These are phyloP conservation scores for Lates calcarifer DNA, from an alignment of 2,113 vertebrate genomes.

Conservation along the genomic window DNA sequence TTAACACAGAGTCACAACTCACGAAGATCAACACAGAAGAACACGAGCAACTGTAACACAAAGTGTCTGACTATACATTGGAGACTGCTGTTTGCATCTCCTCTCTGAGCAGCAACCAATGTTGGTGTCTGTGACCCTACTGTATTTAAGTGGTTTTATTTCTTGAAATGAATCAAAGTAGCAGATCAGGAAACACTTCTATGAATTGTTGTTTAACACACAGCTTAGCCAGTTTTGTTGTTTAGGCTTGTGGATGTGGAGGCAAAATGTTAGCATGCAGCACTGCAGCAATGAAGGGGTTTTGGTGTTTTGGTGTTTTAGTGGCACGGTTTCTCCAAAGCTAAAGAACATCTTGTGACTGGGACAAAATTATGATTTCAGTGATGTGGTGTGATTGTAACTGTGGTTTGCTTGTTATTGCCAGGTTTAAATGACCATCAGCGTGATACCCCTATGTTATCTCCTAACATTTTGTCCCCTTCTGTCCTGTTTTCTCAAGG, in stretches of 20 bases:
- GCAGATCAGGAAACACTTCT: neutral
- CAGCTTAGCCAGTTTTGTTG: too few relatives aligned
- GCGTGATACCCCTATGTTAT: neutral
- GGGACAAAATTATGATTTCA: neutral
- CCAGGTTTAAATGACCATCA: neutral
- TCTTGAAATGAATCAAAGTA: neutral
- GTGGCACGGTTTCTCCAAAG: neutral
- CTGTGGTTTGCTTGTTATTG: neutral
- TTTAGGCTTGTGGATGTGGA: too few relatives aligned
- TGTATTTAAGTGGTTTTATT: too few relatives aligned
- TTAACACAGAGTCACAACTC: too few relatives aligned
- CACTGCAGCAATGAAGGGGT: neutral
- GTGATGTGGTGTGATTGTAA: neutral
- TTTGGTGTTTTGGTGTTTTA: neutral
- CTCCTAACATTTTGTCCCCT: neutral
- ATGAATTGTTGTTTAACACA: neutral
- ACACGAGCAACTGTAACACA: too few relatives aligned
- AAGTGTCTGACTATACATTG: too few relatives aligned
- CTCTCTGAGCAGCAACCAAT: neutral
- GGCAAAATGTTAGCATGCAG: too few relatives aligned
- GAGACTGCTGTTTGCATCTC: too few relatives aligned
- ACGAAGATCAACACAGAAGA: neutral
- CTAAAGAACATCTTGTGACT: neutral
- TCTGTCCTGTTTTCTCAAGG: conserved; percentile 70
- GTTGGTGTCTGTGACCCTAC: neutral